Base-by-base conservation (phyloP, 2,113 vertebrate genomes). In the Trachemys scripta region DNA sequence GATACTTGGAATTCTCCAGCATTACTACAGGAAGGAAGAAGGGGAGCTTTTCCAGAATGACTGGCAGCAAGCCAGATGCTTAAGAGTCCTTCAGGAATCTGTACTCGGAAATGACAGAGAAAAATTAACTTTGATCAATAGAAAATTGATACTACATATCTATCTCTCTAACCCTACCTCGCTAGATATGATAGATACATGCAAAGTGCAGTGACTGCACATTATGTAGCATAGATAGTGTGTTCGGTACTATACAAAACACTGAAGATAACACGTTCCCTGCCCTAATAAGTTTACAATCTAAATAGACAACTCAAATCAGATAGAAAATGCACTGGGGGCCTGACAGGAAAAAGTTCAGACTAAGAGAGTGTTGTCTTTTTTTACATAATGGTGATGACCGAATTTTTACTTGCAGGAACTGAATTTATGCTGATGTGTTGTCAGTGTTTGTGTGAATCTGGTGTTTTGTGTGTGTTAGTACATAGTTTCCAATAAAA, bases 351-450 rank as follows among this genome's bases (percentile, higher is more conserved):
- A 59, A 89, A 6, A 38, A 85, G 72, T 10, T 96, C 42, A 62
- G 69, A 95, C 35, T 89, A 35, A 49, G 59, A 88, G 87, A 89
- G 88, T 87, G 94, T 95, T 85, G 94, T 54, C 31, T 91, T 95
- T 27, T 81, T 11, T 90, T 92, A 89, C 62, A 47, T 45, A 76
- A 80, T 91, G 87, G 80, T 85, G 90, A 78, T 94, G 89, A 94
- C 89, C 92, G 81, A 90, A 72, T 84, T 96, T 96, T 91, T 95
- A 50, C 81, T 88, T 91, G 89, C 87, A 94, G 80, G 65, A 88
- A 80, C 38, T 88, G 62, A 87, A 91, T 95, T 97, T 96, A 91
- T 88, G 47, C 80, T 78, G 85, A 80, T 62, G 51, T 38, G 76
- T 57, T 95, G 89, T 6, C 3, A 85, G 72, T n/a, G 85, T 97